These are phyloP conservation scores for Eretmocerus hayati DNA, from an alignment of 2,888 invertebrate species.

Conservation along the genomic window DNA sequence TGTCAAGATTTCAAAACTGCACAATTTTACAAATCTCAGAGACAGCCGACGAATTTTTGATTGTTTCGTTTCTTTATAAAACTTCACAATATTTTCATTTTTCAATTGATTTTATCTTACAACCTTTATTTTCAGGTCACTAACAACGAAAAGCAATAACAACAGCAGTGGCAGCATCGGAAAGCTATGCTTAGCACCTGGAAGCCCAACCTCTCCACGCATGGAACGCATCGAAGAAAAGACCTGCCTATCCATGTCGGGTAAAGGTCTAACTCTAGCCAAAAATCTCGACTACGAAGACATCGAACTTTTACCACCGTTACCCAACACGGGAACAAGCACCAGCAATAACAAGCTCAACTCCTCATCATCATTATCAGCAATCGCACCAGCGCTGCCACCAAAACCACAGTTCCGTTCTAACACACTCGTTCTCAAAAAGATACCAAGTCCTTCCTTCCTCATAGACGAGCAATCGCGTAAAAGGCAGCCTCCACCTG, in stretches of 20 bases:
- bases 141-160: too few relatives aligned
- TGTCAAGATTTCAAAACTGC: too few relatives aligned
- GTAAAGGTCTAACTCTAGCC: conserved; percentile 40
- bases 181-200: too few relatives aligned
- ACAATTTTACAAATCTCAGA: too few relatives aligned
- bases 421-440: conserved; percentile 41
- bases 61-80: too few relatives aligned
- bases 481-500: conserved; percentile 35
- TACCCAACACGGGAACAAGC: conserved; percentile 28
- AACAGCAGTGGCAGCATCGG: too few relatives aligned
- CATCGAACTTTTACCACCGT: conserved; percentile 42
- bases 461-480: conserved; percentile 39
- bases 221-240: conserved; percentile 42
- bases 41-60: too few relatives aligned
- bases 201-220: conserved; percentile 31
- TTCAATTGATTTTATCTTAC: too few relatives aligned
- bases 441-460: conserved; percentile 45
- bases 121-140: conserved; percentile 10
- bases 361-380: conserved; percentile 55
- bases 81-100: too few relatives aligned
- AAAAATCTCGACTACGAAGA: conserved; percentile 45
- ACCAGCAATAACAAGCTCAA: too few relatives aligned
- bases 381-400: conserved; percentile 55
- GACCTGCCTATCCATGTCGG: conserved; percentile 40
- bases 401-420: conserved; percentile 69